Evolutionary conservation across 2,797 vertebrate genomes (phyloP), one percentile per base, ranked within the genome.

Genomic region (Cetoscarus ocellatus): DNA sequence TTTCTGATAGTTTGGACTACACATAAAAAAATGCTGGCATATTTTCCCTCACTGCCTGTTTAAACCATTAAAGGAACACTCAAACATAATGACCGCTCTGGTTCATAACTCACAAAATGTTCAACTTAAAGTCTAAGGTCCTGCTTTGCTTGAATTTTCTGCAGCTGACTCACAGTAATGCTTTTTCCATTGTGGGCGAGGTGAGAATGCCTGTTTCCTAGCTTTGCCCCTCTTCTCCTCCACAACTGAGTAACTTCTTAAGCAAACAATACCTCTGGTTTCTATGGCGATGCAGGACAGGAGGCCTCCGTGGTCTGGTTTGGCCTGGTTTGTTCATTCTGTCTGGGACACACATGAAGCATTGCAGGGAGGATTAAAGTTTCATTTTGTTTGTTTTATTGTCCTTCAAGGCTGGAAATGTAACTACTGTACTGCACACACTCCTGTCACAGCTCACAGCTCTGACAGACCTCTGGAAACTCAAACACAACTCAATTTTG

Each of bases 221-320:
- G 50, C 14, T 51, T 34, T 51, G 52, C 62, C 48, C 42, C 38
- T 51, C 55, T 49, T 65, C 68, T 83, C 15, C 56, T 86, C 80
- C 61, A 45, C 77, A 61, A 92, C 91, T 92, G 63, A 89, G 76
- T 93, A 92, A 94, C 90, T 79, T 72, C 86, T 89, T 92, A 83
- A 61, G 70, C 83, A 94, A 93, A 94, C 89, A 94, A 69, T 65
- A 63, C 59, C 42, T 15, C 49, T 59, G 63, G 92, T 92, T 87
- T 88, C 91, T 73, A 90, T 90, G 86, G 82, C 36, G 10, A 87
- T 64, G 1, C 44, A 15, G 60, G 75, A 75, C 71, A 75, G 78
- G 59, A 70, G 77, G 85, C 85, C 80, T 67, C 82, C 59, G 52
- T 35, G 50, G 38, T 42, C 9, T 52, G 38, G 38, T 39, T 18